Evolutionary conservation across 2,797 vertebrate genomes (phyloP), one percentile per base, ranked within the genome.

Genomic region (Erithacus rubecula): DNA sequence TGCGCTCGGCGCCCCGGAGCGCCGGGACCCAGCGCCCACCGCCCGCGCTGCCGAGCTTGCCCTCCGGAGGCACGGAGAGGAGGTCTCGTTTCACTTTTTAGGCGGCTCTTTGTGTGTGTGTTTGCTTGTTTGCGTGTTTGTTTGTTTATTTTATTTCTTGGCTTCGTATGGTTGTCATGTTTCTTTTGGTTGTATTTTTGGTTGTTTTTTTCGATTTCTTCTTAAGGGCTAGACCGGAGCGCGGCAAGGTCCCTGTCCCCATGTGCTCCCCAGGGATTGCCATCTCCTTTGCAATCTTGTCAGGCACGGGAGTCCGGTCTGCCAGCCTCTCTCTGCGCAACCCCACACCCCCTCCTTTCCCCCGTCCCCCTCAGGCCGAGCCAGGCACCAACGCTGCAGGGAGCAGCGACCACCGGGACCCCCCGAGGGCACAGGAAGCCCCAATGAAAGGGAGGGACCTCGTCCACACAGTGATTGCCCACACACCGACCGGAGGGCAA

Each of bases 391-490:
- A 17, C 4, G 0, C 9, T 63, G 36, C 20, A 2, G 18, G 29
- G 11, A 9, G 5, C 30, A 3, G 29, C 10, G 41, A 11, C 17
- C 6, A 2, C 3, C 0, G 13, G 9, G 12, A 43, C 5, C 11
- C 36, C 24, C 15, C 1, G 3, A 27, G 32, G 59, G 34, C 2
- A 0, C 16, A 1, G 10, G 27, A 46, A 81, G 11, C 23, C 32
- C 8, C 14, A 8, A 3, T 7, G 6, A 17, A 17, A 9, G 8
- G 10, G 11, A 27, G 26, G 11, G 15, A 18, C 17, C 0, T 3
- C 22, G 10, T 2, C 23, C 1, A 0, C 10, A 3, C 16, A 10
- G 29, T 0, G 1, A 6, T 5, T 21, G 27, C 9, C 19, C n/a
- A 9, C 1, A 0, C 20, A 4, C 12, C 11, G 15, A 37, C 7